Conservation (phyloP, 2,797 vertebrate genomes). For the Rachycentron canadum region DNA sequence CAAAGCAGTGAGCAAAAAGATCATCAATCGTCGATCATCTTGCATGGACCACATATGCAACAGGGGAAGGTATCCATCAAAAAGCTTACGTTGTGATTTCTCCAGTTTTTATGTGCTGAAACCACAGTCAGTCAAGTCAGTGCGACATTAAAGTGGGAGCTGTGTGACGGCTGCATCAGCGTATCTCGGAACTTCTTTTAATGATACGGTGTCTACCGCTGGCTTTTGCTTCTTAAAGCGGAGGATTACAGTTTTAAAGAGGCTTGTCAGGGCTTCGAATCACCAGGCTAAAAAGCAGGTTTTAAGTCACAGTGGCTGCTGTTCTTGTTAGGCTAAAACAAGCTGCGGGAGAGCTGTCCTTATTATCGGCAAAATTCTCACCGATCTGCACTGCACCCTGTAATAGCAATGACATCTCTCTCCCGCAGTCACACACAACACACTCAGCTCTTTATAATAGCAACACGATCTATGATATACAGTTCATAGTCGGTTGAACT, state of each 20-base stretch:
- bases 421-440: background rate
- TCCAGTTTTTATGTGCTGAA: background rate
- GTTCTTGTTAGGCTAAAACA: conserved; percentile 33
- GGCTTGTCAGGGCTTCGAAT: conserved; percentile 3
- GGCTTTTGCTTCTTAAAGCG: conserved; percentile 13
- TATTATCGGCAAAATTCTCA: conserved; percentile 14
- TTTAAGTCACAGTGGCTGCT: conserved; percentile 29
- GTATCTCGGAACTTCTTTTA: conserved; percentile 12
- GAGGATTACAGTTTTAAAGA: conserved; percentile 42
- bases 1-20: conserved; percentile 1
- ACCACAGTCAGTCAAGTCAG: conserved; percentile 21
- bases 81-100: conserved; percentile 12
- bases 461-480: background rate
- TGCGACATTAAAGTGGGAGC: conserved; percentile 30
- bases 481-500: background rate
- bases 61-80: background rate
- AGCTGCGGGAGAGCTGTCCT: conserved; percentile 9
- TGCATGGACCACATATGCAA: conserved; percentile 4
- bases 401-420: background rate
- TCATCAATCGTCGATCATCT: background rate
- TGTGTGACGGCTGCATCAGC: conserved; percentile 31
- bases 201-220: conserved; percentile 17
- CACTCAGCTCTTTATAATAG: background rate
- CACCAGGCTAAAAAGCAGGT: conserved; percentile 2
- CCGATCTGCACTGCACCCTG: conserved; percentile 4